Conservation (phyloP, 2,797 vertebrate genomes). For the Coilia nasus region DNA sequence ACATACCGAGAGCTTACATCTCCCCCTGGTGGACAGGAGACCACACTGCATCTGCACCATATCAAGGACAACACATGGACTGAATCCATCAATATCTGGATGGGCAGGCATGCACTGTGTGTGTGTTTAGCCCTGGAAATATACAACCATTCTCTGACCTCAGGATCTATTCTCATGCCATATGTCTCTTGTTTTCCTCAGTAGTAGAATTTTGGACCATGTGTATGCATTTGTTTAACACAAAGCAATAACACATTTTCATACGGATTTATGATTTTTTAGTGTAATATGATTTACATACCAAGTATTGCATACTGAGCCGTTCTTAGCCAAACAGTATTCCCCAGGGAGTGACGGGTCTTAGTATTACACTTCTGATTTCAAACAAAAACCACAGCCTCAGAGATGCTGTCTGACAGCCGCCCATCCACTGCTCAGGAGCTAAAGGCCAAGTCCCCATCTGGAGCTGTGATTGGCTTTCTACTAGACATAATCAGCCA, state of each 20-base stretch:
- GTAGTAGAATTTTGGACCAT: neutral
- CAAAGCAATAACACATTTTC: constrained; percentile 22
- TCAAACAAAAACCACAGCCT: neutral
- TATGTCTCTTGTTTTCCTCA: constrained; percentile 1
- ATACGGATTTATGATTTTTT: constrained; percentile 7
- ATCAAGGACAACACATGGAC: constrained; percentile 3
- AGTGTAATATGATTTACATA: constrained; percentile 4
- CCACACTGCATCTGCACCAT: constrained; percentile 27
- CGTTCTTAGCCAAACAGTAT: constrained; percentile 45
- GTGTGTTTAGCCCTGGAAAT: constrained; percentile 1
- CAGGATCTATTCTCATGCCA: constrained; percentile 38
- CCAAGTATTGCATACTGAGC: constrained; percentile 50
- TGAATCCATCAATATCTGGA: constrained; percentile 11
- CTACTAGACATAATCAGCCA: neutral
- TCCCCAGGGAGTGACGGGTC: constrained; percentile 10
- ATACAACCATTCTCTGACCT: constrained; percentile 50
- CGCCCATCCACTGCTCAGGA: neutral
- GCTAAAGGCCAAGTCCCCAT: neutral
- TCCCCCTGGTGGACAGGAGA: constrained; percentile 57
- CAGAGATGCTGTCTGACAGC: neutral
- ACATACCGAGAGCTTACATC: constrained; percentile 46
- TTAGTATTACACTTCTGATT: neutral
- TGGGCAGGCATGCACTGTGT: neutral
- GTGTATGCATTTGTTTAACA: neutral
- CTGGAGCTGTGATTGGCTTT: neutral